A percentile compares a stretch with the other conserved stretches of the same genome.
Conservation (phyloP, 2,888 invertebrate genomes). For the Trissonchulus latispiculum region DNA sequence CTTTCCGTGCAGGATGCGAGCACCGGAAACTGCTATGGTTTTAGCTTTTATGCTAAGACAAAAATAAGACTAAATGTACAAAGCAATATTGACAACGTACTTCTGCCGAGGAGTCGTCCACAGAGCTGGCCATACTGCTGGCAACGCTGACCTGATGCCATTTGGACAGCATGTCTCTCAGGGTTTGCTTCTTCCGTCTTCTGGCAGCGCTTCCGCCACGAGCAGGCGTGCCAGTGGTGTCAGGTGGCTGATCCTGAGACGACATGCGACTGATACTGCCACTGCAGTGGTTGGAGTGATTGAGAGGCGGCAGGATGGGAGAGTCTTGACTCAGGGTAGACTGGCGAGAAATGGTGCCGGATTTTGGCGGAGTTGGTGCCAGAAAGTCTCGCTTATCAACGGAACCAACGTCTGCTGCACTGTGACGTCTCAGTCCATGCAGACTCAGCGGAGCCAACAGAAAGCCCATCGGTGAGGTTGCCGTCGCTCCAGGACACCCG, state of each 20-base stretch:
- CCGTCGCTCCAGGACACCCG: background rate
- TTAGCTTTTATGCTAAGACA: no score
- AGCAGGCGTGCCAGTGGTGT: background rate
- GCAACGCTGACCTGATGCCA: background rate
- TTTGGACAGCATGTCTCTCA: background rate
- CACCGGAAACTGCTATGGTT: no score
- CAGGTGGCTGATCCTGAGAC: background rate
- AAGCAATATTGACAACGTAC: no score
- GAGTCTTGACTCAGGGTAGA: background rate
- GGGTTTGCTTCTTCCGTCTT: background rate
- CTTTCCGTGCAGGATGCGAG: no score
- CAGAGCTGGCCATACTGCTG: background rate
- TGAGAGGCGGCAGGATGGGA: no score
- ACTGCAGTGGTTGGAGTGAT: background rate
- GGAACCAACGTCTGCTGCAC: background rate
- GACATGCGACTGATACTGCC: background rate
- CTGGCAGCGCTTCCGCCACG: no score
- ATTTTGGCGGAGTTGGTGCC: no score
- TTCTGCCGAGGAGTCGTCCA: no score
- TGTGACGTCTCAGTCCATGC: background rate
- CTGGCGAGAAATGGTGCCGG: background rate
- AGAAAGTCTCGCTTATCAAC: no score
- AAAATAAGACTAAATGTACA: no score
- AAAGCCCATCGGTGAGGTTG: background rate
- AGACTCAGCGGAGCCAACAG: background rate